Percentiles rank a stretch among this genome's conserved stretches.
Evolutionary conservation across 2,888 invertebrate genomes (phyloP).

Genomic region (Tipula helvola): DNA sequence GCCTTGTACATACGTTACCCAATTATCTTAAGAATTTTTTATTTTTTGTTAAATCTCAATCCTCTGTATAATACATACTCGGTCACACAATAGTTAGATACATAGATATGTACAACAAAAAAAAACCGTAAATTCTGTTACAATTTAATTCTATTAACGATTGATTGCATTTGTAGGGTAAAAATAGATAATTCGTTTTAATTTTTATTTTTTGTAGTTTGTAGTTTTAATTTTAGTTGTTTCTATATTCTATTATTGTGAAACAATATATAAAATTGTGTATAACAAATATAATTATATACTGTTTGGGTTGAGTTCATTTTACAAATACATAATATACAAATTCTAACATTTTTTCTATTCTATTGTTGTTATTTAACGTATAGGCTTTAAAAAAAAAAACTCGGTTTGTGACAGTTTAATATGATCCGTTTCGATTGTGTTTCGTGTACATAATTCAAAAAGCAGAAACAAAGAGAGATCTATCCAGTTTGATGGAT

Average conservation of each 20-base stretch:
- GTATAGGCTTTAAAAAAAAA: not conserved
- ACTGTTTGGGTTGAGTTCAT: not conserved
- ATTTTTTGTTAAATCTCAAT: not conserved
- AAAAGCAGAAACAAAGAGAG: not conserved
- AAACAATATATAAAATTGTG: not conserved
- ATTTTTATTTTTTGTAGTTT: not conserved
- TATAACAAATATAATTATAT: not conserved
- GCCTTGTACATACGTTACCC: not conserved
- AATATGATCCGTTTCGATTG: not conserved
- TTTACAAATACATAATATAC: not conserved
- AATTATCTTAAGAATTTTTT: not conserved
- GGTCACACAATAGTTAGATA: not conserved
- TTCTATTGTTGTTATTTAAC: not conserved
- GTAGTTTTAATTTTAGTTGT: not conserved
- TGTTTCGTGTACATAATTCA: not conserved
- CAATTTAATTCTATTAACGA: conserved; percentile 4
- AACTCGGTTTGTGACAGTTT: not conserved
- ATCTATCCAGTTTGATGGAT: conserved; percentile 6
- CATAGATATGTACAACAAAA: not conserved
- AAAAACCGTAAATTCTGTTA: not conserved
- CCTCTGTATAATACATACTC: not conserved
- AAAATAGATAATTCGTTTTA: not conserved
- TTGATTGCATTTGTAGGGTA: conserved; percentile 4
- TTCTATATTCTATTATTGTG: not conserved
- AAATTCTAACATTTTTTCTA: conserved; percentile 1